phyloP scores from a whole-genome alignment of 2,797 vertebrate species.

The Mus minutoides region DNA sequence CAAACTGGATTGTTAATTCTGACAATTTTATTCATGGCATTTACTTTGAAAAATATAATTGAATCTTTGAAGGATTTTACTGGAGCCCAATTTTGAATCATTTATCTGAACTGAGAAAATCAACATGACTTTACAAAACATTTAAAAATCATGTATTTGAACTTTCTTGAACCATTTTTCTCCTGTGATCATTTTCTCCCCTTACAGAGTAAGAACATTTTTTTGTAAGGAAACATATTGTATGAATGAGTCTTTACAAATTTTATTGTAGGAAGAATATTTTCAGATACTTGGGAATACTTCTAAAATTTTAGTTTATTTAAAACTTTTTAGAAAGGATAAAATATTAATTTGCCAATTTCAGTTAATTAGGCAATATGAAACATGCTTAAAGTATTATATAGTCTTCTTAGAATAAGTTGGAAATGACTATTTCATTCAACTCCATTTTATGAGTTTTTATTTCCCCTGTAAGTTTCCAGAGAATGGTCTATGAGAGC shows the following conservation, averaged over 20 bases:
- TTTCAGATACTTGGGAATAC: conserved; percentile 34
- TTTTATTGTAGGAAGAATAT: conserved; percentile 40
- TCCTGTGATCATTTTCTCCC: conserved; percentile 36
- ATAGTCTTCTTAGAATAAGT: neutral
- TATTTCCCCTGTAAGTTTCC: neutral
- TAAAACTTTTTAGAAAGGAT: neutral
- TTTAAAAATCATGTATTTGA: conserved; percentile 2
- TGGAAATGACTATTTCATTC: conserved; percentile 1
- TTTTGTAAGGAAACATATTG: conserved; percentile 40
- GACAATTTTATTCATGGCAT: neutral
- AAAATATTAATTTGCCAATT: neutral
- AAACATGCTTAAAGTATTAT: neutral
- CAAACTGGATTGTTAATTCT: conserved; percentile 21
- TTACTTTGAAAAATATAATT: conserved; percentile 41
- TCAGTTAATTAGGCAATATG: neutral
- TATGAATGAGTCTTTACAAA: conserved; percentile 1
- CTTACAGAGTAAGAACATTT: conserved; percentile 25
- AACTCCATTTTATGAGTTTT: neutral
- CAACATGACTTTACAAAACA: conserved; percentile 26
- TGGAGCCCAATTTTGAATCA: conserved; percentile 39
- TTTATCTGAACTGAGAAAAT: conserved; percentile 48
- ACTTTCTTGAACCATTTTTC: conserved; percentile 47
- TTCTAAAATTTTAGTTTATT: conserved; percentile 33
- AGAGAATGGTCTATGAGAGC: neutral
- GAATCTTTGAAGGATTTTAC: conserved; percentile 44